A percentile compares a stretch with the other conserved stretches of the same genome.
Conservation (phyloP, 2,888 invertebrate species). For the Metacarcinus magister region DNA sequence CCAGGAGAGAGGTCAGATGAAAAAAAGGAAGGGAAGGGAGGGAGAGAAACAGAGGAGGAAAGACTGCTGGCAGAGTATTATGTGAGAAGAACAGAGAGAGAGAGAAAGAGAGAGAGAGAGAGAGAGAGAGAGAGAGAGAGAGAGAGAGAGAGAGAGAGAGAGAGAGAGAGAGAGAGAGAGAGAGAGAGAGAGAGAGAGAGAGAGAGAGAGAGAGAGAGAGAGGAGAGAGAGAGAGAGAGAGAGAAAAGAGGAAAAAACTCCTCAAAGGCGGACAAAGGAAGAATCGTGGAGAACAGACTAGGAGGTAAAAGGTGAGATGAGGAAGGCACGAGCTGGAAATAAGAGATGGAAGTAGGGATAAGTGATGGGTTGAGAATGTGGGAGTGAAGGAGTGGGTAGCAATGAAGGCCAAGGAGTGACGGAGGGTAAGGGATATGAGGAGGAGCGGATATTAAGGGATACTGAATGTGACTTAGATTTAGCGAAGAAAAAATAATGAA, state of each 20-base stretch:
- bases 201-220: neutral
- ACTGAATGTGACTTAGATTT: neutral
- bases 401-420: neutral
- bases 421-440: neutral
- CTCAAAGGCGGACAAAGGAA: neutral
- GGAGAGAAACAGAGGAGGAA: neutral
- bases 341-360: neutral
- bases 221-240: neutral
- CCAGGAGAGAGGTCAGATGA: no score
- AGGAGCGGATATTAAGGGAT: neutral
- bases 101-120: no score
- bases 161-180: neutral
- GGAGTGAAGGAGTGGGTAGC: neutral
- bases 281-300: neutral
- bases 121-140: no score
- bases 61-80: neutral
- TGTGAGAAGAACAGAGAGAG: no score
- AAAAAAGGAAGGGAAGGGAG: no score
- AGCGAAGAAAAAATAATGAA: neutral
- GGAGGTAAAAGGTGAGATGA: neutral
- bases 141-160: no score
- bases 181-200: slow-evolving; percentile 26
- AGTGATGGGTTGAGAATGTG: slow-evolving; percentile 26
- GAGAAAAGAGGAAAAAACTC: no score
- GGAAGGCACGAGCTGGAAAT: neutral